Base-by-base conservation (phyloP, 2,888 invertebrate species). In the Campoplex nolae region DNA sequence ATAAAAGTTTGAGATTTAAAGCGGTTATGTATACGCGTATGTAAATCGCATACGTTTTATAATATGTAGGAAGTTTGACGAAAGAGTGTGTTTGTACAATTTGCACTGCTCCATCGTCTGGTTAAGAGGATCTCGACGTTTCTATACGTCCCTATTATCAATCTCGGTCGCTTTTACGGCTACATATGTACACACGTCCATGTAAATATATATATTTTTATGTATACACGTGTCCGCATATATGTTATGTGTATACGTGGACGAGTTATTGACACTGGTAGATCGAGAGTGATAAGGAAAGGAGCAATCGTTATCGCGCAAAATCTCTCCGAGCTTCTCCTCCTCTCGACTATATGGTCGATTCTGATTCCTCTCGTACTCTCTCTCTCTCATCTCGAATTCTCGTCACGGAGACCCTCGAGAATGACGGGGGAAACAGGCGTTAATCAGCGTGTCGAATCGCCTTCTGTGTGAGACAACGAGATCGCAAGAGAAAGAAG, bases 271-370 rank as follows among this genome's bases (percentile, higher is more conserved):
- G 77, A 77, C 81, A 62, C 62, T 74, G 48, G 42, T 65, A 65
- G 75, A 81, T 78, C 62, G 48, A 54, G 68, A 83, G 76, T 70
- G 86, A 84, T 84, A 86, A 84, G 73, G 23, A 67, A 62, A 58
- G 56, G 38, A 77, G 77, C 77, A 86, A 86, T 83, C 76, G 54
- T 67, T 81, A 51, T 32, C 65, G 74, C 67, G 67, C 67, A 13
- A 74, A 74, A 74, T 81, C 23, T 73, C 80, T 71, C 35, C 28
- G 54, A 32, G 28, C 32, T 32, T 35, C 13, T 62, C 3, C 3
- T 32, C 62, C 62, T 32, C 62, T 62, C 1, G 32, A 62, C 16
- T 45, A 45, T 65, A 28, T 67, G 18, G 35, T 70, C n/a, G 13
- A 42, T 79, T 67, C 54, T 70, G 56, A 45, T 70, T 73, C 28